Evolutionary conservation across 1,140 invertebrate genomes (phyloP), one percentile per base, ranked within the genome.

Genomic region (Saccostrea cuccullata): DNA sequence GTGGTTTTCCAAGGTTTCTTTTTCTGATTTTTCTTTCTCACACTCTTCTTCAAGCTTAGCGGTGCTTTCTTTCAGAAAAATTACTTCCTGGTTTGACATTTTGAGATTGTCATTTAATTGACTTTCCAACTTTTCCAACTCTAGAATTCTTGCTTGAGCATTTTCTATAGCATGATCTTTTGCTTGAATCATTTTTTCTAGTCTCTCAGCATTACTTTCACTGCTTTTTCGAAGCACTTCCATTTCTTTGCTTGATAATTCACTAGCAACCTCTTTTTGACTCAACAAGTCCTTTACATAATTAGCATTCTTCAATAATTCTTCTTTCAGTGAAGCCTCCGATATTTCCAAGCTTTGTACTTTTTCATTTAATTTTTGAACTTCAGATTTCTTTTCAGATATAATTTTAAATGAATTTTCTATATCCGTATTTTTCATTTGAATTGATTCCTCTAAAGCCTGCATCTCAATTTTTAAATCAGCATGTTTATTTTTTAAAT

Each of bases 281-380:
- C 23, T 55, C 40, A 84, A 55, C 20, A 36, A 55, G 5, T 55
- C 36, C 36, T 84, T 20, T 5, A 84, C 20, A 84, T 84, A 23
- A 20, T 36, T 55, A 55, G n/a, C 82, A 84, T 47, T 84, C 40
- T 84, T 84, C 17, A 40, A 20, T 84, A 84, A 12, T 9, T 84
- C 82, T 55, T 84, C 82, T 84, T 23, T 84, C 47, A 55, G 12
- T 17, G 20, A 36, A 20, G 8, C 17, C 23, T 55, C 55, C 13
- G 55, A 12, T 13, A 55, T 84, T n/a, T 84, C 82, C n/a, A 23
- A 36, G 17, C 11, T 13, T 17, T 84, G 36, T 55, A 84, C 9
- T n/a, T 84, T 56, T 55, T 84, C 40, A 9, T n/a, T 56, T 84
- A 12, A 9, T 77, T 77, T 77, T 26, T 36, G 11, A 30, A 77